Base-by-base conservation (phyloP, 1,140 invertebrate genomes). In the Vanessa tameamea region DNA sequence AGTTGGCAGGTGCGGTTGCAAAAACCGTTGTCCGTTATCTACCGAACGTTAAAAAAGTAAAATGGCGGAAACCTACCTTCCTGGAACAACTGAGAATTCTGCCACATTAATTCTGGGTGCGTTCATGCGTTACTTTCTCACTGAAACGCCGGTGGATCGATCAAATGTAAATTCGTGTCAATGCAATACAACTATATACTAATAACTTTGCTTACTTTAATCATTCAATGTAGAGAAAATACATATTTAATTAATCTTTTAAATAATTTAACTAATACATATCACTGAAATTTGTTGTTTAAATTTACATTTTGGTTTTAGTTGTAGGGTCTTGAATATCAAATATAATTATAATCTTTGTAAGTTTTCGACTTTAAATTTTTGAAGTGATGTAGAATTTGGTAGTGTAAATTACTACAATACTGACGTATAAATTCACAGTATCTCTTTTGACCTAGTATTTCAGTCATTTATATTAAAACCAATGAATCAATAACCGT, bases 111-210 rank as follows among this genome's bases (percentile, higher is more conserved):
- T 83, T 88, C 79, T 85, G 70, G 72, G 72, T 73, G 78, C 82
- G 78, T 75, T 75, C 85, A 82, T 82, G 85, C 85, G 82, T 82
- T 79, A 73, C 83, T 86, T 89, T 88, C 81, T 85, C 83, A 78
- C 69, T 74, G 67, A 77, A 83, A 77, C 79, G 78, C 76, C 73
- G 43, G 67, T 53, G 76, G 81, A 80, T 83, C 78, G 81, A 87
- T 87, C 82, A 83, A 65, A 74, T 73, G 76, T 80, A 85, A 87
- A 86, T 80, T 78, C 53, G 14, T 70, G 15, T 47, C 43, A 64
- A 23, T 68, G 50, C 51, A 65, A 20, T 55, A 53, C 59, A 53
- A 48, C 59, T 2, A 61, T 31, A n/a, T 13, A n/a, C 15, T 12
- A 4, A 37, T 61, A 23, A 57, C 11, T 61, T 37, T 15, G 8